Conservation (phyloP, 2,113 vertebrate genomes). For the Taurulus bubalis region DNA sequence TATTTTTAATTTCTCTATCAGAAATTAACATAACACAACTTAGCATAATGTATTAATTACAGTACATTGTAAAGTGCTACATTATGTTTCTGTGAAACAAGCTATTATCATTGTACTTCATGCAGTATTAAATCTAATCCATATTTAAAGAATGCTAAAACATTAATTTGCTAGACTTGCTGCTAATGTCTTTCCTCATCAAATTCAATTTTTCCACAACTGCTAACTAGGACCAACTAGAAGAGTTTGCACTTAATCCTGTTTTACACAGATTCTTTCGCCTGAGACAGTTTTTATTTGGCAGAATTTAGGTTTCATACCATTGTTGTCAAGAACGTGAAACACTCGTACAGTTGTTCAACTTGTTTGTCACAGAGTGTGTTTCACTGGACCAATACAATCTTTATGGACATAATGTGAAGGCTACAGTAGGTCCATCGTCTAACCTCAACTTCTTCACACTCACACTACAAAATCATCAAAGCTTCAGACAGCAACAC, state of each 20-base stretch:
- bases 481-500: neutral
- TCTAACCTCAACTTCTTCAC: neutral
- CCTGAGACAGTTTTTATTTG: neutral
- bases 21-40: conserved; percentile 83
- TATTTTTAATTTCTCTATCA: conserved; percentile 82
- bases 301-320: conserved; percentile 6
- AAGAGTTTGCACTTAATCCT: conserved; percentile 10
- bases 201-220: conserved; percentile 66
- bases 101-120: conserved; percentile 83
- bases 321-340: neutral
- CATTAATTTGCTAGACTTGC: conserved; percentile 79
- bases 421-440: neutral
- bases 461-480: neutral
- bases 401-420: neutral
- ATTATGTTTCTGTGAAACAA: conserved; percentile 77
- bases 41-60: conserved; percentile 84
- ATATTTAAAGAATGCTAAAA: conserved; percentile 84
- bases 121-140: conserved; percentile 82
- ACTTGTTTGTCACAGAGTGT: neutral
- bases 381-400: neutral
- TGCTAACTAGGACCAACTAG: conserved; percentile 50
- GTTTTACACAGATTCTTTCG: conserved; percentile 9
- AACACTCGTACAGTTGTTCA: neutral
- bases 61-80: conserved; percentile 78
- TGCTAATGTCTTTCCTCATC: conserved; percentile 73